phyloP scores from a whole-genome alignment of 2,113 vertebrate genomes.

The Callithrix jacchus region DNA sequence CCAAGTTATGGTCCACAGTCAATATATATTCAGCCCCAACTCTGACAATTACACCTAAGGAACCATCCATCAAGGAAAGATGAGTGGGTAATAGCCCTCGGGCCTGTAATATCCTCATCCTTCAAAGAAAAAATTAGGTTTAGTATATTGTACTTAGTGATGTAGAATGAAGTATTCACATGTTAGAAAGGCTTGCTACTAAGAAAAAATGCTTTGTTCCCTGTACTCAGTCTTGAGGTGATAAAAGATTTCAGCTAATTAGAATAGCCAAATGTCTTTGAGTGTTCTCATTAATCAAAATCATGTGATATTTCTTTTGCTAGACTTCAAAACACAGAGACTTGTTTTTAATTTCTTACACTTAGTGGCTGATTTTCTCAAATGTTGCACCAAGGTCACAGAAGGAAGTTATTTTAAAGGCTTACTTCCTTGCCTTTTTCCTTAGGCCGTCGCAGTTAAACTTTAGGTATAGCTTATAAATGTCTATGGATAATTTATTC shows the following conservation, averaged over 20 bases:
- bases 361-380: background rate
- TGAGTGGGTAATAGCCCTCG: background rate
- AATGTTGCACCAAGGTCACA: background rate
- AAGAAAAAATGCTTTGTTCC: background rate
- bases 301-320: background rate
- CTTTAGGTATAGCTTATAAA: background rate
- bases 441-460: background rate
- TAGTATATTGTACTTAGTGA: background rate
- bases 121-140: background rate
- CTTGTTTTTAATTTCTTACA: conserved; percentile 27
- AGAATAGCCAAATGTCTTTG: background rate
- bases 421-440: background rate
- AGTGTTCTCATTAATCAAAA: background rate
- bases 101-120: background rate
- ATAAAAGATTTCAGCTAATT: conserved; percentile 6
- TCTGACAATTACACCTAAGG: background rate
- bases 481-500: background rate
- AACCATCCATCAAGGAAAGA: background rate
- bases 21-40: background rate
- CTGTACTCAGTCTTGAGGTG: background rate
- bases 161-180: background rate
- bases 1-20: background rate
- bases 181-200: background rate
- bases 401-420: background rate
- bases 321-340: conserved; percentile 4